phyloP scores from a whole-genome alignment of 2,888 invertebrate species.

The Aquatica leii region DNA sequence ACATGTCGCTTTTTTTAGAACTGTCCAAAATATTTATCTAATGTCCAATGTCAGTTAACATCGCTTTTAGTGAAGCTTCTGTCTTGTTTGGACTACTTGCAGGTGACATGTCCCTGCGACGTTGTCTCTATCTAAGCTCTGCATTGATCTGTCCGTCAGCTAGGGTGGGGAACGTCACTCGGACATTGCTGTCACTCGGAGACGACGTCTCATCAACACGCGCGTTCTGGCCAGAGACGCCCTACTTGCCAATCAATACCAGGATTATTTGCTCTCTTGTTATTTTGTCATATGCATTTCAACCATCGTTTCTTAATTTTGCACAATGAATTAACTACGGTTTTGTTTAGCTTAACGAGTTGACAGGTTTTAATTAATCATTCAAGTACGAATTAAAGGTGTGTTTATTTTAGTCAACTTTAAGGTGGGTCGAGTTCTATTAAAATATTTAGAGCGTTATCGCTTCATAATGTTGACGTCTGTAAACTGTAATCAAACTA shows the following conservation, averaged over 20 bases:
- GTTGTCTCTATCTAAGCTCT: slow-evolving; percentile 37
- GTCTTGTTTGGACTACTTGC: slow-evolving; percentile 40
- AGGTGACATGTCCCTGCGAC: slow-evolving; percentile 44
- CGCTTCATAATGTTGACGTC: neutral
- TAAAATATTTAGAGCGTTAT: slow-evolving; percentile 4
- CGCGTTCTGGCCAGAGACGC: slow-evolving; percentile 44
- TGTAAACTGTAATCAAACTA: no score
- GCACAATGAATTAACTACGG: neutral
- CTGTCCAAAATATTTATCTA: slow-evolving; percentile 17
- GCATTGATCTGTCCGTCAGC: slow-evolving; percentile 44
- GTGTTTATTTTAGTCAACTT: slow-evolving; percentile 4
- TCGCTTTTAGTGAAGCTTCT: slow-evolving; percentile 29
- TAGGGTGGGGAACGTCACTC: slow-evolving; percentile 40
- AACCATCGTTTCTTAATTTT: slow-evolving; percentile 9
- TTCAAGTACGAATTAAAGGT: neutral
- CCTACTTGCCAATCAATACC: slow-evolving; percentile 42
- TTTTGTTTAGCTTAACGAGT: no score
- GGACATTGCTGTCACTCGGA: slow-evolving; percentile 46
- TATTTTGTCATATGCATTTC: slow-evolving; percentile 24
- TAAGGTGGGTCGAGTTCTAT: neutral
- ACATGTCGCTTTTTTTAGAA: neutral
- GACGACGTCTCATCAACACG: slow-evolving; percentile 48
- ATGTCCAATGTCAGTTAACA: slow-evolving; percentile 27
- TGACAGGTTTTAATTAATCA: slow-evolving; percentile 6
- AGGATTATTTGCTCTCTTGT: slow-evolving; percentile 31